Conservation (phyloP, 2,113 vertebrate genomes). For the Percopsis transmontana region DNA sequence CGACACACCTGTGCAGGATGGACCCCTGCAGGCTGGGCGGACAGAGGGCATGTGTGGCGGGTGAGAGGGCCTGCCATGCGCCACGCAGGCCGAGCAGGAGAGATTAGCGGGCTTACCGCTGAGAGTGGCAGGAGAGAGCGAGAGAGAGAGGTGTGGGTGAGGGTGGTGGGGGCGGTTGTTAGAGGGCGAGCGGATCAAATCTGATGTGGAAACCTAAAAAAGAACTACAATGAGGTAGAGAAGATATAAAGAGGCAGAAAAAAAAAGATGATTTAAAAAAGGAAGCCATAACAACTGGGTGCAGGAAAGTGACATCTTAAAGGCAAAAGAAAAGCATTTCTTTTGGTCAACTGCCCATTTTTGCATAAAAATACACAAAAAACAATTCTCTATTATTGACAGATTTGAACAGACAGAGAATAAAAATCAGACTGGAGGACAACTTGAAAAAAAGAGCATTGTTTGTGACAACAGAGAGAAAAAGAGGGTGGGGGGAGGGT, state of each 20-base stretch:
- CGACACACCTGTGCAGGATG: conserved; percentile 81
- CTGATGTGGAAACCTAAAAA: neutral
- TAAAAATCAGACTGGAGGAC: neutral
- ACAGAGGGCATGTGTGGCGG: conserved; percentile 80
- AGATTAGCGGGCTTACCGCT: conserved; percentile 79
- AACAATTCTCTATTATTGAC: too few species aligned
- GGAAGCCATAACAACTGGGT: neutral
- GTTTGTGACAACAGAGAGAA: neutral
- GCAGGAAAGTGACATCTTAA: too few species aligned
- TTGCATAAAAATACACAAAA: too few species aligned
- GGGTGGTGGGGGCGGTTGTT: neutral
- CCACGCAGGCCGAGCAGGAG: conserved; percentile 69
- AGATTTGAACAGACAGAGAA: neutral
- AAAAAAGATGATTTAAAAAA: neutral
- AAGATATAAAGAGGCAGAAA: conserved; percentile 25
- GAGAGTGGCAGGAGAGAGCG: conserved; percentile 48
- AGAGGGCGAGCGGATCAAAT: conserved; percentile 6
- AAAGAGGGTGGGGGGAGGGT: neutral
- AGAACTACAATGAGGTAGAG: conserved; percentile 1
- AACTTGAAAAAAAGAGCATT: neutral
- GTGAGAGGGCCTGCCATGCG: conserved; percentile 52
- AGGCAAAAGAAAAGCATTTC: too few species aligned
- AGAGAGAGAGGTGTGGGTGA: conserved; percentile 10
- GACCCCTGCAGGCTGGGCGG: conserved; percentile 70
- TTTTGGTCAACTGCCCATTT: too few species aligned